Conservation (phyloP, 1,140 invertebrate species). For the Conus betulinus region DNA sequence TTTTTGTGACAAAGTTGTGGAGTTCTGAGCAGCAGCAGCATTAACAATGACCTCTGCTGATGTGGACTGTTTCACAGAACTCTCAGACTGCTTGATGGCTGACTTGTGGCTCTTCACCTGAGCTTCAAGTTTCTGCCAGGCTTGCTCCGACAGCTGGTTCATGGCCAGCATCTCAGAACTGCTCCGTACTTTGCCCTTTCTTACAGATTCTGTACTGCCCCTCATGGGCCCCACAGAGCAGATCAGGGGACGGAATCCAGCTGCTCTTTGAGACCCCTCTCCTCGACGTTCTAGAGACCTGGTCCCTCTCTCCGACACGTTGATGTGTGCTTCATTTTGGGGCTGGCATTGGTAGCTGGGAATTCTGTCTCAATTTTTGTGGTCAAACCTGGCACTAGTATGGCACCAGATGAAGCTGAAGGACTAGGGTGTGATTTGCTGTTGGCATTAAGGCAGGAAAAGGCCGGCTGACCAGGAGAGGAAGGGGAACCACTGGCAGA, state of each 20-base stretch:
- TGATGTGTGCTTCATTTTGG: constrained; percentile 68
- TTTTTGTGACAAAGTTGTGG: not conserved
- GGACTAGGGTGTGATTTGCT: constrained; percentile 9
- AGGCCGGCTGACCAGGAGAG: constrained; percentile 40
- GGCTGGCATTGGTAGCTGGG: constrained; percentile 69
- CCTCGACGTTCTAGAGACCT: constrained; percentile 38
- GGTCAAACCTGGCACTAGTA: constrained; percentile 42
- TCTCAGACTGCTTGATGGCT: not conserved
- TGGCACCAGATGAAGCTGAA: constrained; percentile 1
- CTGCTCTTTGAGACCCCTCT: not conserved
- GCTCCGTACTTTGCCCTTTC: not conserved
- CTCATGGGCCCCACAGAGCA: not conserved
- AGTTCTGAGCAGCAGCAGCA: not conserved
- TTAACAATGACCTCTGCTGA: constrained; percentile 36
- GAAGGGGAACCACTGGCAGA: constrained; percentile 47
- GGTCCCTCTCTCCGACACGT: constrained; percentile 54
- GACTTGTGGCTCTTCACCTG: constrained; percentile 17
- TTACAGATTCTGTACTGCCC: constrained; percentile 22
- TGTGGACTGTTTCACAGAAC: constrained; percentile 36
- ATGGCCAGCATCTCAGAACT: not conserved
- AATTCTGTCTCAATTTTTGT: constrained; percentile 72
- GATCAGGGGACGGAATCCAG: not conserved
- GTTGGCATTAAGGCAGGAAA: constrained; percentile 36
- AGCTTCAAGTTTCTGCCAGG: constrained; percentile 27
- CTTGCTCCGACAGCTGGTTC: constrained; percentile 9